Percentiles rank a stretch among this genome's conserved stretches.
Evolutionary conservation across 1,140 invertebrate genomes (phyloP).

Genomic region (Patella vulgata): DNA sequence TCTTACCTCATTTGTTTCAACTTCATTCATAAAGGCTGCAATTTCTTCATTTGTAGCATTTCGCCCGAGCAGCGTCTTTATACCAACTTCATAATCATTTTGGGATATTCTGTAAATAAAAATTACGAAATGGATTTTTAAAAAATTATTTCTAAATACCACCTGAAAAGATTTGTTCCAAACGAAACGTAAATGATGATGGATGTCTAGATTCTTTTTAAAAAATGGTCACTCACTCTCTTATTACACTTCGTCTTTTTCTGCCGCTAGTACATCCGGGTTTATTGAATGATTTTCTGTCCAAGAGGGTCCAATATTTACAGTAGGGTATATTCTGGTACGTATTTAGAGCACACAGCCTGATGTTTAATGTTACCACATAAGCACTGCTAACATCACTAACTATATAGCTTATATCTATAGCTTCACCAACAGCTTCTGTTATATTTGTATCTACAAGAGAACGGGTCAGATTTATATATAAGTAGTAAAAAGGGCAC

Average conservation of each 20-base stretch:
- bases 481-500: too few species aligned
- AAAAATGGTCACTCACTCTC: slow-evolving; percentile 5
- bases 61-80: slow-evolving; percentile 23
- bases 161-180: too few species aligned
- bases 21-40: slow-evolving; percentile 12
- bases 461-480: too few species aligned
- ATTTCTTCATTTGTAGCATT: slow-evolving; percentile 25
- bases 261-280: background rate
- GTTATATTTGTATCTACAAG: slow-evolving; percentile 6
- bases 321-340: too few species aligned
- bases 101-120: slow-evolving; percentile 15
- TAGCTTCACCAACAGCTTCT: slow-evolving; percentile 4
- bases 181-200: too few species aligned
- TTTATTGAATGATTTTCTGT: background rate
- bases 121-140: background rate
- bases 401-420: slow-evolving; percentile 11
- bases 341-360: slow-evolving; percentile 7
- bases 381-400: background rate
- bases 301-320: background rate
- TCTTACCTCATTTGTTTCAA: slow-evolving; percentile 7
- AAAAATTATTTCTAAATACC: too few species aligned
- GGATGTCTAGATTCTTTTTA: too few species aligned
- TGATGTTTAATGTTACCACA: background rate
- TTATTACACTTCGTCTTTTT: slow-evolving; percentile 6
- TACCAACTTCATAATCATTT: slow-evolving; percentile 13